A percentile compares a stretch with the other conserved stretches of the same genome.
These are phyloP conservation scores for Rhizoglyphus robini DNA, from an alignment of 1,140 invertebrate species.

Conservation along the genomic window DNA sequence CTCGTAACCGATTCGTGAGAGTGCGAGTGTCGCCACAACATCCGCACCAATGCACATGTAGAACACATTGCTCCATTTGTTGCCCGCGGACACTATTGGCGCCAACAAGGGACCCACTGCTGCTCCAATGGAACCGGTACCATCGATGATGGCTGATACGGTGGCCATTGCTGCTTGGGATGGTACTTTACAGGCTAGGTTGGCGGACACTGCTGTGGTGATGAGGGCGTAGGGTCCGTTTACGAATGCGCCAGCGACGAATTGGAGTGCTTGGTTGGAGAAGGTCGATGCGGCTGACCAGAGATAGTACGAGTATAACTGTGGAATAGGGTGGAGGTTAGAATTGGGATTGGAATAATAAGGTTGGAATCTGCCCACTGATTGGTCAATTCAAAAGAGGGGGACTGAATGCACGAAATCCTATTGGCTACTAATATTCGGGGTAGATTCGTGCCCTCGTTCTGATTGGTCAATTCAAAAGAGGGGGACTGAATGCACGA, in stretches of 20 bases:
- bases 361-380: conserved; percentile 38
- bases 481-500: too few species aligned
- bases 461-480: too few species aligned
- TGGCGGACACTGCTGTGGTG: conserved; percentile 85
- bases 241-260: conserved; percentile 55
- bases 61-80: conserved; percentile 18
- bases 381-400: too few species aligned
- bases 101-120: conserved; percentile 76
- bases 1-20: conserved; percentile 1
- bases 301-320: background rate
- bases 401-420: too few species aligned
- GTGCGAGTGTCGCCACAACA: conserved; percentile 17
- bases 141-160: conserved; percentile 93
- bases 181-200: conserved; percentile 66
- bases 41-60: conserved; percentile 7
- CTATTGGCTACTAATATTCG: too few species aligned
- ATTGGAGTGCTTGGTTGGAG: conserved; percentile 29
- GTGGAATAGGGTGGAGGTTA: background rate
- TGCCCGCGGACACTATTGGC: conserved; percentile 35
- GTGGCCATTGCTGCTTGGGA: conserved; percentile 79
- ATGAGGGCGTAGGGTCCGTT: conserved; percentile 91
- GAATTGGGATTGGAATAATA: background rate
- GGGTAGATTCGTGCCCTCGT: too few species aligned
- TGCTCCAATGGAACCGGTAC: conserved; percentile 83
- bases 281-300: background rate